phyloP scores from a whole-genome alignment of 35 echinoderm and acorn worm genomes.

The Lytechinus pictus region DNA sequence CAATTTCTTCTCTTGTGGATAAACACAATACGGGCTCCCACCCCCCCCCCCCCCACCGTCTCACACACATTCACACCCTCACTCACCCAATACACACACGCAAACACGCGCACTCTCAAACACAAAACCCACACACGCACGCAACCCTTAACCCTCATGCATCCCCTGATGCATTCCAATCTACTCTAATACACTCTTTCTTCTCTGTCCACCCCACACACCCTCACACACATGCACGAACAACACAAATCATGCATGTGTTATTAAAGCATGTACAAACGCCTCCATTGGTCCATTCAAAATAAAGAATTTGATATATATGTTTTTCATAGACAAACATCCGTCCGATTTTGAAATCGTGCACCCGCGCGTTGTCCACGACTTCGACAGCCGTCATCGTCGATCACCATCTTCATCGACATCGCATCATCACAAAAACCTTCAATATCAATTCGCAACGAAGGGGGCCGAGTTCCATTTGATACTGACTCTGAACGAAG shows the following conservation, averaged over 20 bases:
- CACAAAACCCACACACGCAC: no score
- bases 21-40: no score
- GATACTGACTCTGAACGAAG: slow-evolving; percentile 6
- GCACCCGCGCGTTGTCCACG: neutral
- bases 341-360: neutral
- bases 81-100: no score
- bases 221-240: no score
- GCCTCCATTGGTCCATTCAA: neutral
- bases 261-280: no score
- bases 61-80: no score
- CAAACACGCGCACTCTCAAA: no score
- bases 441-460: neutral
- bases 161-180: neutral
- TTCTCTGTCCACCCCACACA: neutral
- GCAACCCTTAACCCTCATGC: no score
- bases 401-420: neutral
- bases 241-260: no score
- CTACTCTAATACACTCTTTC: neutral
- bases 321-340: neutral
- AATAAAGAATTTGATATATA: neutral
- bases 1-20: no score
- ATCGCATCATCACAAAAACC: neutral
- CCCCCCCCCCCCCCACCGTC: no score
- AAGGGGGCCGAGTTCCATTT: slow-evolving; percentile 6
- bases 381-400: neutral